phyloP scores from a whole-genome alignment of 1,140 invertebrate genomes.

The Zaprionus lachaisei region DNA sequence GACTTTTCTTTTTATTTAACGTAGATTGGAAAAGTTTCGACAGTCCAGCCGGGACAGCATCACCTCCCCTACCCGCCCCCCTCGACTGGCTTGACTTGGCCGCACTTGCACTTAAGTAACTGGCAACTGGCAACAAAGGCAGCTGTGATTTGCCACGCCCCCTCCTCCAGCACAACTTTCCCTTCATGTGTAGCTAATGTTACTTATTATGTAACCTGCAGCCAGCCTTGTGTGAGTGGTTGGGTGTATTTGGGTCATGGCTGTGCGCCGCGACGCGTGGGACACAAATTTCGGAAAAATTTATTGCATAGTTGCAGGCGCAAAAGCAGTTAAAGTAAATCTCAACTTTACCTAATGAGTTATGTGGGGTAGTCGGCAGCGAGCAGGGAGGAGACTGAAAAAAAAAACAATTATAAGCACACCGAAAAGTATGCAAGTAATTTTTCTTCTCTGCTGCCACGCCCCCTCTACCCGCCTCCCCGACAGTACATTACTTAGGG shows the following conservation, averaged over 20 bases:
- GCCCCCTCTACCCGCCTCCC: background rate
- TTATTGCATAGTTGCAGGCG: conserved; percentile 80
- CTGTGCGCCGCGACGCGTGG: conserved; percentile 35
- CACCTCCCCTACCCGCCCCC: too few species aligned
- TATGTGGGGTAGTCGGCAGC: conserved; percentile 38
- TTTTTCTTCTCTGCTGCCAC: conserved; percentile 39
- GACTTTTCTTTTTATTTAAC: conserved; percentile 83
- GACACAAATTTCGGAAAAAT: conserved; percentile 68
- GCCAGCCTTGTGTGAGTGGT: conserved; percentile 9
- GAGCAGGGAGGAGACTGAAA: background rate
- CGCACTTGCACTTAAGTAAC: conserved; percentile 75
- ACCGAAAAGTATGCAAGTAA: conserved; percentile 75
- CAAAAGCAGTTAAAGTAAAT: conserved; percentile 77
- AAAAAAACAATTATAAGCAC: conserved; percentile 77
- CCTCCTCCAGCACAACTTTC: conserved; percentile 18
- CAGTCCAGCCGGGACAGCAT: conserved; percentile 63
- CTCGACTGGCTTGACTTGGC: conserved; percentile 39
- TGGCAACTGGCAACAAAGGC: conserved; percentile 52
- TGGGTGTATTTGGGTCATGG: conserved; percentile 62
- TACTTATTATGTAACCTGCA: conserved; percentile 71
- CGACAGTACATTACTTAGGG: conserved; percentile 58
- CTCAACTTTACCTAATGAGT: conserved; percentile 79
- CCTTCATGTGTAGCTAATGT: conserved; percentile 70
- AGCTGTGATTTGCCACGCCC: conserved; percentile 52
- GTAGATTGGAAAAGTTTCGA: conserved; percentile 84